Evolutionary conservation across 2,888 invertebrate genomes (phyloP), one percentile per base, ranked within the genome.

Genomic region (Limnephilus lunatus): DNA sequence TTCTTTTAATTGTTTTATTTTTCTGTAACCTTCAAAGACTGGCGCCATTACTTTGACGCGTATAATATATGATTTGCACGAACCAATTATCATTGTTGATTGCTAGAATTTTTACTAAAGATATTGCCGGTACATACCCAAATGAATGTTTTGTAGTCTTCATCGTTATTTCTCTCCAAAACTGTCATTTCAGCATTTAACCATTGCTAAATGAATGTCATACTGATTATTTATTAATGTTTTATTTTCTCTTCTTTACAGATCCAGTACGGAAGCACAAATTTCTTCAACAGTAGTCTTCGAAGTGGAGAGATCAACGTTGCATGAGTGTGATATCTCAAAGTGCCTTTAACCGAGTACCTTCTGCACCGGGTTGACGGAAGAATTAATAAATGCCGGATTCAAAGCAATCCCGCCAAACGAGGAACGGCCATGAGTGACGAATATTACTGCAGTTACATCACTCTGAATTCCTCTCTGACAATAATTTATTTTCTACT

Each of bases 281-380:
- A 89, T 85, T 93, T 91, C 91, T 93, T 93, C 92, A 93, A 93
- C 83, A 88, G 85, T 48, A 91, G 87, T 82, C 82, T 93, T 81
- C 81, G 93, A 91, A 89, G 92, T 81, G 91, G 91, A 48, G 93
- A 92, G 91, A 93, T 93, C 48, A 93, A 93, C 53, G 93, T 93
- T 25, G 93, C 93, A 39, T 93, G 92, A 92, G 89, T 81, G 32
- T 35, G 44, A 48, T 31, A 81, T 80, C 85, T 80, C 53, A 53
- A 68, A 35, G 90, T 85, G 85, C 85, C 92, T 90, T 90, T 81
- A 39, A 86, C 48, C 31, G 35, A 81, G 92, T 92, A 91, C 92
- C 90, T 93, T 93, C 82, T 90, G 91, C 53, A 81, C 31, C 53
- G 86, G 85, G 85, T 89, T 89, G 86, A 90, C 88, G 90, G 89